A percentile compares a stretch with the other conserved stretches of the same genome.
phyloP scores from a whole-genome alignment of 2,113 vertebrate species.

The Gnathonemus echidnorhynchus region DNA sequence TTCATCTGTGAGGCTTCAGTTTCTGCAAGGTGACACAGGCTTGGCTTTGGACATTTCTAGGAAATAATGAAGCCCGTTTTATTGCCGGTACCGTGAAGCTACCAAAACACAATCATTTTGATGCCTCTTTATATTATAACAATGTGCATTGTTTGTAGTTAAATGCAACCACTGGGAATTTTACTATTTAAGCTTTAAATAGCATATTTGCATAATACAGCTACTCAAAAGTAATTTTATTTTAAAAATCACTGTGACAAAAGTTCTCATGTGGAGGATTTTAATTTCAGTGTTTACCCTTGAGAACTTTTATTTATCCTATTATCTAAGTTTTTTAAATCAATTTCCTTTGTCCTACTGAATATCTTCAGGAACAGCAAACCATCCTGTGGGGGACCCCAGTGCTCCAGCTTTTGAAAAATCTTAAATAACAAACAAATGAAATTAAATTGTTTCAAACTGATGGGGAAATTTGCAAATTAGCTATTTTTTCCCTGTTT shows the following conservation, averaged over 20 bases:
- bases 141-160: neutral
- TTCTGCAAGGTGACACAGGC: neutral
- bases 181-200: neutral
- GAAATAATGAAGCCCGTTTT: neutral
- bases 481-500: neutral
- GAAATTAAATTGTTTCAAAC: conserved; percentile 4
- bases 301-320: neutral
- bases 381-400: neutral
- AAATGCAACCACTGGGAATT: neutral
- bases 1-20: neutral
- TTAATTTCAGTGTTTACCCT: neutral
- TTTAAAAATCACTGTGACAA: neutral
- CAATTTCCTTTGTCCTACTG: neutral
- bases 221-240: neutral
- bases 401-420: neutral
- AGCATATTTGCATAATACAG: neutral
- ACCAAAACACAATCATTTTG: neutral
- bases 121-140: neutral
- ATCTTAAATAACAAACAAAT: neutral
- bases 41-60: neutral
- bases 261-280: neutral
- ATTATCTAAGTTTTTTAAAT: neutral
- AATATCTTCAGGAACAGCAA: neutral
- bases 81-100: neutral
- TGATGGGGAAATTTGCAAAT: neutral